Evolutionary conservation across 2,888 invertebrate species (phyloP), one percentile per base, ranked within the genome.

Genomic region (Apodemia duryi): DNA sequence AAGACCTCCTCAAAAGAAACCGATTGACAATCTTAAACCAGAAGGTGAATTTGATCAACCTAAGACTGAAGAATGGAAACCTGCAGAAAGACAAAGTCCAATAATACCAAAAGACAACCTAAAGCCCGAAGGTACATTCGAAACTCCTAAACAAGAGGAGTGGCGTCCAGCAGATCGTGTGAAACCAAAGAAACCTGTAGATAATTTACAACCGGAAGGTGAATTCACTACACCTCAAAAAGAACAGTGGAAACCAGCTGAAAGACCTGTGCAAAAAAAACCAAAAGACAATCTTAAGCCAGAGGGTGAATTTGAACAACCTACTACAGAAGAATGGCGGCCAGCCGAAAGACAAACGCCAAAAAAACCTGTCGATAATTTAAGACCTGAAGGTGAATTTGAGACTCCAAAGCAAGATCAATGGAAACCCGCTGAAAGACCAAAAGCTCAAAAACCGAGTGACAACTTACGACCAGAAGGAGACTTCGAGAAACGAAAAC

Each of bases 281-380:
- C 95, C 94, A 0, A 78, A 89, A 72, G 94, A 88, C 70, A 94
- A 94, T 74, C 76, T 94, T 0, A 86, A 80, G 68, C 88, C 93
- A 0, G 94, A 94, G 78, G 94, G 94, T 1, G 91, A 93, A 0
- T 94, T 94, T 74, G 83, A 89, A 66, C 77, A 80, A 52, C 85
- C 64, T 72, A 83, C 73, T 60, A 80, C 77, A 61, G 84, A 87
- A 38, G 77, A 83, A 54, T 93, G 88, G 75, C 80, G 78, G 2
- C 93, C 93, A 13, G 93, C 92, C 13, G 94, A 94, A 68, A 80
- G 91, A 13, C 86, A 83, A n/a, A 78, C 76, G 52, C 87, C 82
- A 43, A 85, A 86, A 43, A 92, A 85, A 71, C 93, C 93, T 1
- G 77, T 85, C 43, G 94, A 94, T 69, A 94, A 94, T 75, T 77